phyloP scores from a whole-genome alignment of 1,140 invertebrate species.

The Penaeus chinensis region DNA sequence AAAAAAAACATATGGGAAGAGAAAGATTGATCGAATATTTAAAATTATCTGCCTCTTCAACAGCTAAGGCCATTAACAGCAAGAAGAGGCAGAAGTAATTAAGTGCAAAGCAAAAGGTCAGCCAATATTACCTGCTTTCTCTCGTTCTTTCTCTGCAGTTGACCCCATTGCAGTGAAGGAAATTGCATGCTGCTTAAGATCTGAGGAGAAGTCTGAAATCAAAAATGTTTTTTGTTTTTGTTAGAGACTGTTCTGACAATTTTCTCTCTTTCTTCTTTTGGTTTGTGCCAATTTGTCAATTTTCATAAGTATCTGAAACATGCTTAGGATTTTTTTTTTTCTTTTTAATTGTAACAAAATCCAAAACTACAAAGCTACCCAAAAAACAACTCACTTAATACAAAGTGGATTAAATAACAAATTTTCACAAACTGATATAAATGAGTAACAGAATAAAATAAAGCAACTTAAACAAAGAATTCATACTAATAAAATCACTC shows the following conservation, averaged over 20 bases:
- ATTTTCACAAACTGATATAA: no score
- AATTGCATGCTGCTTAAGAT: slow-evolving; percentile 43
- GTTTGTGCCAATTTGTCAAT: no score
- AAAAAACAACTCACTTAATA: no score
- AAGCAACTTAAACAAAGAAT: not conserved
- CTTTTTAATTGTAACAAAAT: no score
- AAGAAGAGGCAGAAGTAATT: not conserved
- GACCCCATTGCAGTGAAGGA: slow-evolving; percentile 40
- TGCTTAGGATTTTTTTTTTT: no score
- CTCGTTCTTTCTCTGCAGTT: slow-evolving; percentile 56
- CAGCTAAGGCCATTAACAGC: no score
- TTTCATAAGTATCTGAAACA: no score
- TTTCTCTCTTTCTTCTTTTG: not conserved
- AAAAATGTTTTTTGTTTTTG: slow-evolving; percentile 27
- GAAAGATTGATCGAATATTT: not conserved
- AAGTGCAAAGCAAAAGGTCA: not conserved
- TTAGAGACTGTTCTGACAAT: not conserved
- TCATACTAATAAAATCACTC: no score
- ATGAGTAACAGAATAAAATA: not conserved
- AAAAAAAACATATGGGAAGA: not conserved
- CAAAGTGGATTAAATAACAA: no score
- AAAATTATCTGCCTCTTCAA: not conserved
- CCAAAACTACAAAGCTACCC: no score
- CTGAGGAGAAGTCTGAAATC: slow-evolving; percentile 33
- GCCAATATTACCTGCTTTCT: slow-evolving; percentile 55